These are phyloP conservation scores for Anoura caudifer DNA, from an alignment of 2,113 vertebrate genomes.

Conservation along the genomic window DNA sequence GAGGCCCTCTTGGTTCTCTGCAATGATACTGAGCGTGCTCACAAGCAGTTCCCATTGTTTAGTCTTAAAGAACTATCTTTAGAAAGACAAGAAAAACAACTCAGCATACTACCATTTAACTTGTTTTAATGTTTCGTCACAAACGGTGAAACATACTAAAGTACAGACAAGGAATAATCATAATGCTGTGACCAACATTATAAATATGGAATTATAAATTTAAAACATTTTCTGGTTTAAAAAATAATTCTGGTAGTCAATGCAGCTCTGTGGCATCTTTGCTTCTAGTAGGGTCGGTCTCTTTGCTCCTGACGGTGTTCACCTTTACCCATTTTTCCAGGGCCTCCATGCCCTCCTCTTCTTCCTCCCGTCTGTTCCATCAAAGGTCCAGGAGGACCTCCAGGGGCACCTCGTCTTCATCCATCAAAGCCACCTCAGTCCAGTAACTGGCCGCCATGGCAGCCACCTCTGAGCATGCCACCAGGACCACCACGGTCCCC, in stretches of 20 bases:
- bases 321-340: no score
- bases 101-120: conserved; percentile 82
- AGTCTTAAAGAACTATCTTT: conserved; percentile 73
- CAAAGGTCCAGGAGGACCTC: no score
- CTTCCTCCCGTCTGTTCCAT: no score
- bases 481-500: no score
- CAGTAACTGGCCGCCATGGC: no score
- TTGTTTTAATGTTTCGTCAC: conserved; percentile 85
- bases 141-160: conserved; percentile 87
- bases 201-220: conserved; percentile 96
- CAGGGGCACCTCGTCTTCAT: no score
- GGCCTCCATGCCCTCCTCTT: no score
- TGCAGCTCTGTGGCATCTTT: conserved; percentile 77
- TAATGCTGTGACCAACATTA: conserved; percentile 87
- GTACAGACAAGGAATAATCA: conserved; percentile 85
- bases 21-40: conserved; percentile 76
- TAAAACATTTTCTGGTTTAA: conserved; percentile 92
- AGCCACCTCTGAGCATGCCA: no score
- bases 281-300: conserved; percentile 89
- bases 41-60: conserved; percentile 70
- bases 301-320: conserved; percentile 91
- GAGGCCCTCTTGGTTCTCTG: no score
- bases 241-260: conserved; percentile 92
- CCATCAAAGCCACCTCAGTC: no score
- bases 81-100: conserved; percentile 65